Evolutionary conservation across 2,113 vertebrate species (phyloP).

Genomic region (Ramphastos sulfuratus): DNA sequence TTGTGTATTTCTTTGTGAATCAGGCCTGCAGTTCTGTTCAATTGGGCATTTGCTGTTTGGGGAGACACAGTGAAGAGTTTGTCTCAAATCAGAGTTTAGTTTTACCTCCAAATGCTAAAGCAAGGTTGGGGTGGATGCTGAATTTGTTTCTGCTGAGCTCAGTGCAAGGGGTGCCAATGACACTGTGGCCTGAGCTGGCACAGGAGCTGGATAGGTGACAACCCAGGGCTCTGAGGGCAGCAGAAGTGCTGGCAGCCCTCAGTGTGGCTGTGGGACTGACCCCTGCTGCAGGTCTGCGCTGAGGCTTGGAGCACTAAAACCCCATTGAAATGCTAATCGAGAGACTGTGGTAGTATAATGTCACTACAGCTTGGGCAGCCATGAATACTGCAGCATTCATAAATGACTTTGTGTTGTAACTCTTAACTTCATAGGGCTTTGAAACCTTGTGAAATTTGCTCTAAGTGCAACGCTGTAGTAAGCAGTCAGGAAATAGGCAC

Average conservation of each 20-base stretch:
- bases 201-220: background rate
- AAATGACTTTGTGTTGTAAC: background rate
- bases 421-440: background rate
- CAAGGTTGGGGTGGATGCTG: background rate
- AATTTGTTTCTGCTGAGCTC: background rate
- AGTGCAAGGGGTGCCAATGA: background rate
- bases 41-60: accelerated
- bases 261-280: background rate
- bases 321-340: background rate
- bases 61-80: background rate
- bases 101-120: background rate
- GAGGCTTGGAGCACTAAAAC: background rate
- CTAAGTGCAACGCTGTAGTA: background rate
- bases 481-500: background rate
- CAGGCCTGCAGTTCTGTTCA: background rate
- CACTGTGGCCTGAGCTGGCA: background rate
- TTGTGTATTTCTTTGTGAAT: background rate
- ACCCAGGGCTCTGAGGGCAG: background rate
- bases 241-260: background rate
- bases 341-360: background rate
- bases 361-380: background rate
- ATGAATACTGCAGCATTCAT: background rate
- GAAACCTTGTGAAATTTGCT: background rate
- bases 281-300: background rate
- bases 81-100: background rate